Percentiles rank a stretch among this genome's conserved stretches.
phyloP scores from a whole-genome alignment of 2,113 vertebrate species.

The Apteryx mantelli region DNA sequence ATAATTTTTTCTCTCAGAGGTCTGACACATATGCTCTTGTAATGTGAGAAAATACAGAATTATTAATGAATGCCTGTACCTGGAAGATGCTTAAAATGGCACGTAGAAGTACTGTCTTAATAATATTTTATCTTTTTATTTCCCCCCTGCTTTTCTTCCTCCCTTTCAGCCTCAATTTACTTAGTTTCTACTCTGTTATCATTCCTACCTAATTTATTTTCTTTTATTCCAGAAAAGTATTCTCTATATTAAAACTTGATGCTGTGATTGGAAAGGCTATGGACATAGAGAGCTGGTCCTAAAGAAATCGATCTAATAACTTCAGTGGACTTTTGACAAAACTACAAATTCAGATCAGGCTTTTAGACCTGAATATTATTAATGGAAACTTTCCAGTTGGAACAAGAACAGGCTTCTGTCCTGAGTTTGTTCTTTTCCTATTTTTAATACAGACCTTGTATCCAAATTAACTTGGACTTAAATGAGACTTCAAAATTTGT shows the following conservation, averaged over 20 bases:
- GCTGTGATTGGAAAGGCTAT: neutral
- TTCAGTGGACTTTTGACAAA: neutral
- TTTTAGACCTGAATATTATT: neutral
- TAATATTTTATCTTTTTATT: neutral
- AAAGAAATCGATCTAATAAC: neutral
- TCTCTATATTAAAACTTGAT: neutral
- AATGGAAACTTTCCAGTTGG: neutral
- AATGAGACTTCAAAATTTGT: neutral
- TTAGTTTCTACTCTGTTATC: neutral
- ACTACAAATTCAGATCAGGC: neutral
- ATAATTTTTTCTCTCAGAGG: neutral
- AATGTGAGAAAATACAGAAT: neutral
- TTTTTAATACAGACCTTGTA: neutral
- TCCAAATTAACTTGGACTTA: neutral
- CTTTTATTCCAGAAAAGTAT: neutral
- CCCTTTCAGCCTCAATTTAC: neutral
- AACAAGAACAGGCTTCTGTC: neutral
- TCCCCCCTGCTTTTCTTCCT: neutral
- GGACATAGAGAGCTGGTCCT: neutral
- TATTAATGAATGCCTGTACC: neutral
- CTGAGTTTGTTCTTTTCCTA: neutral
- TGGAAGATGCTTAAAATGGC: neutral
- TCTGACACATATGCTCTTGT: neutral
- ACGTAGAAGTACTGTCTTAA: neutral
- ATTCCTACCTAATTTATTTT: neutral